Base-by-base conservation (phyloP, 1,140 invertebrate species). In the Lepidurus couesii region DNA sequence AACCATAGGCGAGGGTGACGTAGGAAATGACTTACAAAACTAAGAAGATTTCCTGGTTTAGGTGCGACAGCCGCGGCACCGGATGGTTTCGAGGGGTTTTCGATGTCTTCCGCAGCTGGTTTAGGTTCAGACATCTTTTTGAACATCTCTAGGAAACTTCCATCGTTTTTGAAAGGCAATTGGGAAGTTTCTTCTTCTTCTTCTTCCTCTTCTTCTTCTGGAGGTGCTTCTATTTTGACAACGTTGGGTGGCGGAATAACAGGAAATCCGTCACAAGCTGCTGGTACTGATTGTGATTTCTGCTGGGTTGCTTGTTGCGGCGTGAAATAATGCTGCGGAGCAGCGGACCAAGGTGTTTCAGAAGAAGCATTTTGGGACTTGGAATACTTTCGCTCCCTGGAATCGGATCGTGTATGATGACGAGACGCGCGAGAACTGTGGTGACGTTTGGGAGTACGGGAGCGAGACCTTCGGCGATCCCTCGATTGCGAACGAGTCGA, bases 141-240 rank as follows among this genome's bases (percentile, higher is more conserved):
- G 83, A 95, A 95, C 87, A 94, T 91, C 84, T 95, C 93, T 83
- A 95, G 87, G 83, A 95, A 95, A 77, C 92, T 93, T 11, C 94
- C 94, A 84, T 95, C 94, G 84, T 95, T 95, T 81, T 90, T 90
- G 81, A 92, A 93, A 65, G 53, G 53, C 13, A 65, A 16, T 8
- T 65, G 53, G 21, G 8, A 21, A 7, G 13, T 7, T 13, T 13
- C 16, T 16, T 65, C 53, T 9, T 65, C 53, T 65, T 65, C 53
- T 65, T 65, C 34, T 0, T 34, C 53, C 2, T 65, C n/a, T 65
- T 65, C 53, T 11, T 9, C 53, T n/a, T 13, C 53, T n/a, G 13
- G 16, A 7, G 53, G 13, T 65, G 13, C 16, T 65, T 65, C 53
- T 21, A n/a, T 21, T 9, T 65, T 5, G 1, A 7, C 13, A n/a